phyloP scores from a whole-genome alignment of 1,140 invertebrate genomes.

The Campodea augens region DNA sequence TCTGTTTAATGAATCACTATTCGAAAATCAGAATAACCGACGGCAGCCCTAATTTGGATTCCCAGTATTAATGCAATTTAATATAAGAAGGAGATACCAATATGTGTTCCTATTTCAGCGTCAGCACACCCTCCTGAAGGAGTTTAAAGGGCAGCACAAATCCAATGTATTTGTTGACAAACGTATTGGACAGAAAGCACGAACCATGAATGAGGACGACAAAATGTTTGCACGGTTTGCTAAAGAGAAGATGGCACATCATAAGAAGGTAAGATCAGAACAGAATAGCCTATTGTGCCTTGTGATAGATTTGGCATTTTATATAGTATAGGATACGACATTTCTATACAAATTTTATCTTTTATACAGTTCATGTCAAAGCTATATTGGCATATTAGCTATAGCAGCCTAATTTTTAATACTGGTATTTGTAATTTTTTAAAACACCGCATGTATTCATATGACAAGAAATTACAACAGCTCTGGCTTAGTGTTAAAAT shows the following conservation, averaged over 20 bases:
- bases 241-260: constrained; percentile 45
- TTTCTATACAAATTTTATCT: neutral
- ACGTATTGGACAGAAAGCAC: constrained; percentile 66
- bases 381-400: neutral
- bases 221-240: constrained; percentile 63
- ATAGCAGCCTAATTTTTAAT: neutral
- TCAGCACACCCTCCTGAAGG: constrained; percentile 63
- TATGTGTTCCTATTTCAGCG: constrained; percentile 27
- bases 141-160: constrained; percentile 63
- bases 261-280: constrained; percentile 32
- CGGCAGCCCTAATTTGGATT: too few species aligned
- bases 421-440: constrained; percentile 1
- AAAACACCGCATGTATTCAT: too few species aligned
- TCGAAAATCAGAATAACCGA: too few species aligned
- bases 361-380: neutral
- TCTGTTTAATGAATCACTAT: too few species aligned
- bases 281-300: neutral
- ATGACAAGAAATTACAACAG: too few species aligned
- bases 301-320: neutral
- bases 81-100: neutral
- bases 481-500: too few species aligned
- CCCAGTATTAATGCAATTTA: neutral
- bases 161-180: constrained; percentile 66
- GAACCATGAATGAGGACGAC: constrained; percentile 50
- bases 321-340: neutral